Percentiles rank a stretch among this genome's conserved stretches.
These are phyloP conservation scores for Drosophila maculinotata DNA, from an alignment of 2,888 invertebrate genomes.

Conservation along the genomic window DNA sequence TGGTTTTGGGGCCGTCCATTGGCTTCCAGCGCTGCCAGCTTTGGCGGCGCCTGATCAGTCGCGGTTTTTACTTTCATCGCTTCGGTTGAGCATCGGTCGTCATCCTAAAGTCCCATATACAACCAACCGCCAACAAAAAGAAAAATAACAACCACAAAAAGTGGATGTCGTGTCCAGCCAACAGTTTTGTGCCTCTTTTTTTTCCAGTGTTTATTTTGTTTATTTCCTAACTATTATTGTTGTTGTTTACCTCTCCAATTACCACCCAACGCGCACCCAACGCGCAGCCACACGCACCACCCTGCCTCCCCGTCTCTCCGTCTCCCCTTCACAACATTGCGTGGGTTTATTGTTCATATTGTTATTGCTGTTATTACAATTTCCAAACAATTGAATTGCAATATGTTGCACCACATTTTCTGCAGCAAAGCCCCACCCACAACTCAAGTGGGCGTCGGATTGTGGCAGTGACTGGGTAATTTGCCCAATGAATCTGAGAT, in stretches of 20 bases:
- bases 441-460: conserved; percentile 2
- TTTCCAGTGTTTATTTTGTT: conserved; percentile 31
- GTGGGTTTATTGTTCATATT: conserved; percentile 32
- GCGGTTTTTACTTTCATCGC: conserved; percentile 85
- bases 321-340: conserved; percentile 12
- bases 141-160: conserved; percentile 7
- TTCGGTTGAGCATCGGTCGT: conserved; percentile 73
- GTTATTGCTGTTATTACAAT: conserved; percentile 26
- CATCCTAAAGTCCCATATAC: conserved; percentile 29
- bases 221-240: conserved; percentile 12
- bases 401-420: conserved; percentile 44
- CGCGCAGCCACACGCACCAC: conserved; percentile 7
- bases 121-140: neutral
- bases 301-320: neutral
- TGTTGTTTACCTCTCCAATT: conserved; percentile 63
- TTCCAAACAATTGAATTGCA: conserved; percentile 60
- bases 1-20: conserved; percentile 52
- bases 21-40: conserved; percentile 62
- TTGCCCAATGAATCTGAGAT: conserved; percentile 25
- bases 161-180: conserved; percentile 48
- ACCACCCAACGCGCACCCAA: conserved; percentile 52
- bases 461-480: conserved; percentile 10
- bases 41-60: conserved; percentile 83
- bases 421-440: conserved; percentile 26
- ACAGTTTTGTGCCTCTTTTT: conserved; percentile 46